These are phyloP conservation scores for Probaryconus sp. DNA, from an alignment of 1,140 invertebrate genomes.

Conservation along the genomic window DNA sequence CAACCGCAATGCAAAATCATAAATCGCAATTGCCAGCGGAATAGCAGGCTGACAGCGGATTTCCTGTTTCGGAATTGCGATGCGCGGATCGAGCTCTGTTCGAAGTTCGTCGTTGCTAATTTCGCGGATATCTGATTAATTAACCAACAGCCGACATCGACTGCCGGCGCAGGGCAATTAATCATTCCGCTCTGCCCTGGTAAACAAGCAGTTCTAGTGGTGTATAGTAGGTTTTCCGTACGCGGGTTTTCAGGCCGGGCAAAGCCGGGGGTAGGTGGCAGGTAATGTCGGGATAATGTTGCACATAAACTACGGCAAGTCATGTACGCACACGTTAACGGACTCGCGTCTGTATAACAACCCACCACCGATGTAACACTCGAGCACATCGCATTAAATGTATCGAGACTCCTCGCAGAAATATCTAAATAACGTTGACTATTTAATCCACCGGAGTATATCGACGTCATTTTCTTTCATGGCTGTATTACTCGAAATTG, in stretches of 20 bases:
- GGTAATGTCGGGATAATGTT: constrained; percentile 77
- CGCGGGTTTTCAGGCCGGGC: constrained; percentile 52
- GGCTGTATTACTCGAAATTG: constrained; percentile 55
- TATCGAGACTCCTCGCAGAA: constrained; percentile 50
- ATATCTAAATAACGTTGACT: constrained; percentile 55
- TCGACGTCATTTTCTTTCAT: constrained; percentile 52
- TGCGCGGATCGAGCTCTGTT: constrained; percentile 63
- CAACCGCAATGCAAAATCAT: constrained; percentile 49
- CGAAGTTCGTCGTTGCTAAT: constrained; percentile 69
- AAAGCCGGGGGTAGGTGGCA: constrained; percentile 59
- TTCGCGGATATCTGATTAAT: constrained; percentile 78
- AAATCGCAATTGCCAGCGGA: constrained; percentile 46
- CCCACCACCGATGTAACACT: constrained; percentile 30
- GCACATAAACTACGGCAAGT: constrained; percentile 74
- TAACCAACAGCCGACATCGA: constrained; percentile 65
- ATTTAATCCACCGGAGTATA: constrained; percentile 51
- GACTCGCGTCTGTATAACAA: constrained; percentile 23
- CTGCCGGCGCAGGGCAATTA: constrained; percentile 64
- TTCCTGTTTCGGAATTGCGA: constrained; percentile 43
- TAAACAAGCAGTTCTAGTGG: constrained; percentile 66
- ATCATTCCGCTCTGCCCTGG: constrained; percentile 66
- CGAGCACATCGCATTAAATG: constrained; percentile 46
- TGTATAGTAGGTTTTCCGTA: constrained; percentile 62
- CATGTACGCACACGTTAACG: constrained; percentile 59
- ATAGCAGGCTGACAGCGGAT: constrained; percentile 46